These are phyloP conservation scores for Dicaeum eximium DNA, from an alignment of 2,113 vertebrate genomes.

Conservation along the genomic window DNA sequence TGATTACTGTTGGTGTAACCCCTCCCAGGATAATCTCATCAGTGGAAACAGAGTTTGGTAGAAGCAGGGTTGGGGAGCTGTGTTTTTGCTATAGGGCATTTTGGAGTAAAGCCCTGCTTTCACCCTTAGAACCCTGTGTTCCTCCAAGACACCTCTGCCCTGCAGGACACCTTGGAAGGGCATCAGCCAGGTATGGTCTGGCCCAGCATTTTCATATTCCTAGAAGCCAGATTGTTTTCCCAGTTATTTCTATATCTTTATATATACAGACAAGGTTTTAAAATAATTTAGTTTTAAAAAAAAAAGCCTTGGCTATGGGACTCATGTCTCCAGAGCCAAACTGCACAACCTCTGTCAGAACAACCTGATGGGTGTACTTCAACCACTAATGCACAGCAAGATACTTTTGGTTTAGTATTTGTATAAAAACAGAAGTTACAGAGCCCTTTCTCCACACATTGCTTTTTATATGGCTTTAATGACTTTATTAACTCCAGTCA, in stretches of 20 bases:
- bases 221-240: background rate
- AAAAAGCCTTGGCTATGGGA: background rate
- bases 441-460: background rate
- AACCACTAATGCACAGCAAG: background rate
- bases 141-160: background rate
- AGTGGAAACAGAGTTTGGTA: background rate
- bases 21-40: background rate
- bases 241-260: background rate
- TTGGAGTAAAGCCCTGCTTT: background rate
- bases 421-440: background rate
- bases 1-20: background rate
- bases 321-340: rapidly evolving
- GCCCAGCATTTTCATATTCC: background rate
- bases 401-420: background rate
- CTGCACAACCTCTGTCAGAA: rapidly evolving
- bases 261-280: rapidly evolving
- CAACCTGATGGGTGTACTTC: background rate
- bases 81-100: rapidly evolving
- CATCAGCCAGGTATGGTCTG: background rate
- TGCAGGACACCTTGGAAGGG: background rate
- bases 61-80: rapidly evolving
- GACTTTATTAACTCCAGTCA: background rate
- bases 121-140: background rate
- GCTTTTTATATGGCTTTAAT: background rate
- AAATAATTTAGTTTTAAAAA: background rate